Percentiles rank a stretch among this genome's conserved stretches.
Conservation (phyloP, 2,888 invertebrate species). For the Griposia aprilina region DNA sequence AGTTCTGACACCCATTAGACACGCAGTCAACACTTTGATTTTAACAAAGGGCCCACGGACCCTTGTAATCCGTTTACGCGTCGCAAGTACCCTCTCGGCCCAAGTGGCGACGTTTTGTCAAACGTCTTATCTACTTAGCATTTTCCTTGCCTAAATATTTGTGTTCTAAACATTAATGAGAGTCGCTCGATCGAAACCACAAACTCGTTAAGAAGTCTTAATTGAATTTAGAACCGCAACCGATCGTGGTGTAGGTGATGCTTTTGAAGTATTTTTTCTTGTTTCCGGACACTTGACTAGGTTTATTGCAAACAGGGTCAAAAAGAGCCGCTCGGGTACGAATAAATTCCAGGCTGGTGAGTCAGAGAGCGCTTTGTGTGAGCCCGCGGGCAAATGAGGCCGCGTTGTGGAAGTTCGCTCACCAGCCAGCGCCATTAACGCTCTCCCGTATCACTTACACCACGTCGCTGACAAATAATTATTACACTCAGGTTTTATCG, state of each 20-base stretch:
- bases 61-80: constrained; percentile 86
- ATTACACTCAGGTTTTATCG: constrained; percentile 10
- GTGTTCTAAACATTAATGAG: constrained; percentile 65
- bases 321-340: constrained; percentile 62
- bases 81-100: constrained; percentile 77
- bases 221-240: constrained; percentile 41
- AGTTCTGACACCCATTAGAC: constrained; percentile 80
- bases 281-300: constrained; percentile 45
- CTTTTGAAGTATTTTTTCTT: constrained; percentile 9
- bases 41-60: constrained; percentile 81
- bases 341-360: constrained; percentile 70
- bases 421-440: constrained; percentile 36
- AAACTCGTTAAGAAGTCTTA: constrained; percentile 39
- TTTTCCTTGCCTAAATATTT: constrained; percentile 75
- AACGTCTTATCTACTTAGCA: constrained; percentile 78
- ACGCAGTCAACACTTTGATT: constrained; percentile 85
- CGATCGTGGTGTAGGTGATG: constrained; percentile 18
- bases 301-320: constrained; percentile 66
- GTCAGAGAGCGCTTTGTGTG: constrained; percentile 68
- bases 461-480: constrained; percentile 28
- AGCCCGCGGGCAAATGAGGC: constrained; percentile 62
- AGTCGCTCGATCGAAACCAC: constrained; percentile 32
- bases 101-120: constrained; percentile 80
- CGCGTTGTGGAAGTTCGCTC: constrained; percentile 46
- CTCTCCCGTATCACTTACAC: constrained; percentile 20